Evolutionary conservation across 2,888 invertebrate species (phyloP).

Genomic region (Cryptus armator): DNA sequence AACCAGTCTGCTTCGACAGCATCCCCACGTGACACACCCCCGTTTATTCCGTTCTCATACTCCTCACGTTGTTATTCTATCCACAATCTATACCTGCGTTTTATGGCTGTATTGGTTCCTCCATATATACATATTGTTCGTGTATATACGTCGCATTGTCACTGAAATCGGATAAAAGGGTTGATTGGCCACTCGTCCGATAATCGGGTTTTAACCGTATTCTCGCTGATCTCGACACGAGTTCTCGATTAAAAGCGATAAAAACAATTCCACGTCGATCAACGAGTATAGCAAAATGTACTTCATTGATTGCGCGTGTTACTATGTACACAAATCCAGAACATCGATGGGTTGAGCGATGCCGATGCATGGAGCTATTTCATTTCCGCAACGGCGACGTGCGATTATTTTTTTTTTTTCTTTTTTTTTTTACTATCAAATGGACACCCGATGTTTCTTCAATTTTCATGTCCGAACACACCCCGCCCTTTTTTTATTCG

Average conservation of each 20-base stretch:
- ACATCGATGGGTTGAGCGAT: conserved; percentile 15
- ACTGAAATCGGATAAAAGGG: conserved; percentile 74
- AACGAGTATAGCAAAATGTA: conserved; percentile 23
- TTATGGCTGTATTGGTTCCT: background rate
- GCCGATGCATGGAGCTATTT: conserved; percentile 22
- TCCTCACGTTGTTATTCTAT: conserved; percentile 30
- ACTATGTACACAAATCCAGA: background rate
- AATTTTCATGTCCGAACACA: no score
- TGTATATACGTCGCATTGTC: conserved; percentile 61
- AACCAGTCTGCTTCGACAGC: conserved; percentile 37
- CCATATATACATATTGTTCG: background rate
- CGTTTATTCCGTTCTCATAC: conserved; percentile 45
- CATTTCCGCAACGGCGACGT: conserved; percentile 40
- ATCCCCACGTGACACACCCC: conserved; percentile 36
- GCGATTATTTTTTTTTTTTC: conserved; percentile 49
- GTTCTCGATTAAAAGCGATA: conserved; percentile 70
- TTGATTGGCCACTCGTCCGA: conserved; percentile 74
- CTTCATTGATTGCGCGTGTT: conserved; percentile 52
- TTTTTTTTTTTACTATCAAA: conserved; percentile 3
- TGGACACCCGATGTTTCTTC: background rate
- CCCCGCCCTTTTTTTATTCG: no score
- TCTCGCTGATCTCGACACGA: conserved; percentile 65
- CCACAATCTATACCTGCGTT: conserved; percentile 34
- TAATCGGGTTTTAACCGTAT: conserved; percentile 77
- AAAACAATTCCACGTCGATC: conserved; percentile 62